Conservation (phyloP, 2,797 vertebrate genomes). For the Chaetodon trifasciatus region DNA sequence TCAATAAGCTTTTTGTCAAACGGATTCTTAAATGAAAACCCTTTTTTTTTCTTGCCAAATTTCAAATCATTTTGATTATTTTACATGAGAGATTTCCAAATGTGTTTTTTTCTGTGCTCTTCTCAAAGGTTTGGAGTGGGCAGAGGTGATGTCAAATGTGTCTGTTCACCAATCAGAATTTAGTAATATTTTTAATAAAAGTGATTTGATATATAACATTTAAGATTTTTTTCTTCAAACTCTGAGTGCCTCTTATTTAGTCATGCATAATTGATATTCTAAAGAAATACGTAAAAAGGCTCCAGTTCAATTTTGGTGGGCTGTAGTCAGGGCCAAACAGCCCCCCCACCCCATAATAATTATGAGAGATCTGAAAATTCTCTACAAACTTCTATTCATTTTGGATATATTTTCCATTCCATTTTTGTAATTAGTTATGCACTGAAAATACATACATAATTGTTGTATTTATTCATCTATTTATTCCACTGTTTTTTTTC, state of each 20-base stretch:
- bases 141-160: too few species aligned
- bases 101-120: neutral
- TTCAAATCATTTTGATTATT: neutral
- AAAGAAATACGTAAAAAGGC: too few species aligned
- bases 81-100: neutral
- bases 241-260: neutral
- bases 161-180: neutral
- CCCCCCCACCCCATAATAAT: neutral
- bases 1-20: neutral
- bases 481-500: neutral
- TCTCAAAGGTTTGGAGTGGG: neutral
- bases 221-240: neutral
- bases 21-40: neutral
- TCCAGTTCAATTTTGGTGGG: too few species aligned
- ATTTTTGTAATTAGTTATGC: neutral
- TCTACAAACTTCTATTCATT: neutral
- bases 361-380: too few species aligned
- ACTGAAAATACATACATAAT: neutral
- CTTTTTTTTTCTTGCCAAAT: neutral
- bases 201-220: too few species aligned
- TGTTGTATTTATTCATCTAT: neutral
- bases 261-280: too few species aligned
- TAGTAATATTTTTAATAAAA: neutral
- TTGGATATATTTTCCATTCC: neutral
- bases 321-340: neutral